Percentiles rank a stretch among this genome's conserved stretches.
phyloP scores from a whole-genome alignment of 2,113 vertebrate genomes.

The Ictidomys tridecemlineatus region DNA sequence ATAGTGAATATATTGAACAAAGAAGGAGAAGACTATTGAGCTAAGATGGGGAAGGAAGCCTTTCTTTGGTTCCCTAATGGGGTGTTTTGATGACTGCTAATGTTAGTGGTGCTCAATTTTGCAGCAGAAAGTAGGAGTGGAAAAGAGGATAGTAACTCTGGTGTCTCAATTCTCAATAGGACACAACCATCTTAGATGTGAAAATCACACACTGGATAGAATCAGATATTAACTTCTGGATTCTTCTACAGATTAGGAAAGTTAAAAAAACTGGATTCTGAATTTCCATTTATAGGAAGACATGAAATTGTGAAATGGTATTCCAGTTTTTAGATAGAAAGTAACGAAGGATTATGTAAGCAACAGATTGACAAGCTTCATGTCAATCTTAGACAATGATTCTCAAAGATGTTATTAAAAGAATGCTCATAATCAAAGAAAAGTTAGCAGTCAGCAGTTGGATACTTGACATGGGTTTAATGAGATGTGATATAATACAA shows the following conservation, averaged over 20 bases:
- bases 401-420: constrained; percentile 22
- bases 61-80: constrained; percentile 59
- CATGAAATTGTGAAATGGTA: neutral
- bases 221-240: constrained; percentile 36
- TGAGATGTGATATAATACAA: neutral
- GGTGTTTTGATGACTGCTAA: constrained; percentile 49
- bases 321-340: constrained; percentile 36
- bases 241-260: constrained; percentile 38
- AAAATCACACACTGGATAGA: neutral
- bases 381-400: neutral
- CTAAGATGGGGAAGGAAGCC: neutral
- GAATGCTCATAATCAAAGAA: neutral
- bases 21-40: constrained; percentile 35
- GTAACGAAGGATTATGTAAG: constrained; percentile 4
- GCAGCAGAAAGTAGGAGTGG: neutral
- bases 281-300: constrained; percentile 38
- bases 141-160: constrained; percentile 20
- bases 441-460: neutral
- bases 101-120: constrained; percentile 30
- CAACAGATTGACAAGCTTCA: neutral
- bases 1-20: constrained; percentile 62
- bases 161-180: neutral
- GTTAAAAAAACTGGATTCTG: constrained; percentile 33
- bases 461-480: neutral
- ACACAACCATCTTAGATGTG: constrained; percentile 18